Evolutionary conservation across 2,113 vertebrate species (phyloP), one percentile per base, ranked within the genome.

Genomic region (Podilymbus podiceps): DNA sequence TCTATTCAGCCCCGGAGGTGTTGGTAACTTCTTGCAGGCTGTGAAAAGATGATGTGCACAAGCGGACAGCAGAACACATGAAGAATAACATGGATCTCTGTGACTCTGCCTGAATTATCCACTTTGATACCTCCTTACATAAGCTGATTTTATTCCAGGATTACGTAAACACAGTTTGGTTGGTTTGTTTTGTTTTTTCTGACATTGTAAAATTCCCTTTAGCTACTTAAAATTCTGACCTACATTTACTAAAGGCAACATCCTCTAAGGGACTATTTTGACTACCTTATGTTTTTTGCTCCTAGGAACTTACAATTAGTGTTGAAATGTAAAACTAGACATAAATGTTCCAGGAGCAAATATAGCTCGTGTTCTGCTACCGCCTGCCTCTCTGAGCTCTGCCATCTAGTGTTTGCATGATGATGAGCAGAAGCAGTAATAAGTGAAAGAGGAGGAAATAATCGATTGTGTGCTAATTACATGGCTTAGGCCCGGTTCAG

Each of bases 271-370:
- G 74, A 72, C 42, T 76, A 0, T 95, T 94, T 79, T 95, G 90
- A 62, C 31, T 77, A 46, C n/a, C 14, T 88, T 59, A 13, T 25
- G 0, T 2, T 35, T 93, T 87, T 85, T 93, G 46, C 44, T 94
- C 64, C 72, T 67, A 77, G 76, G 55, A 66, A 77, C 7, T 15
- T 66, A 25, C 8, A 88, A 21, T 93, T 59, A 82, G 23, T 19
- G 12, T 62, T 84, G 56, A 81, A 82, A 79, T 52, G 38, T 85
- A 91, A 91, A 93, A 87, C 66, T n/a, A 90, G 80, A 84, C 56
- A 28, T 56, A 78, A 78, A 84, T 68, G 90, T 94, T 95, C 80
- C 62, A 52, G 66, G 69, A 93, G 81, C 62, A 94, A 79, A 78
- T 76, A 66, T 0, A 93, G 60, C 33, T 38, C 62, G 25, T 78